Evolutionary conservation across 2,888 invertebrate species (phyloP), one percentile per base, ranked within the genome.

Genomic region (Tanypteryx hageni): DNA sequence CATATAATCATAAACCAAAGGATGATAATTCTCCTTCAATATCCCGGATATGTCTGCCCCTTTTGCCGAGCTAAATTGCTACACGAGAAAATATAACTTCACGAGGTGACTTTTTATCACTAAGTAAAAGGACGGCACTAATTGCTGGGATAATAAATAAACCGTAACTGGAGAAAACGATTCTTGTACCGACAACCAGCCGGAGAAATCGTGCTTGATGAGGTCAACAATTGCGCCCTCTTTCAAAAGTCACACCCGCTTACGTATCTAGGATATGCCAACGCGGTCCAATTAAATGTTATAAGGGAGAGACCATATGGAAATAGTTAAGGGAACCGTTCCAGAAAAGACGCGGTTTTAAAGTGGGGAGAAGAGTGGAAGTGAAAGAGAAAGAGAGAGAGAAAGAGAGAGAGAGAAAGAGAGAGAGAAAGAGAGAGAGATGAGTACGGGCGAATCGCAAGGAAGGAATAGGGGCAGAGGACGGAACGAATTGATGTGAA

Each of bases 401-500:
- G 56, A 14, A 83, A 44, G 83, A 18, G n/a, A n/a, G 64, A 64
- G 64, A 44, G 44, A 57, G 44, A 57, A 16, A 56, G 83, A n/a
- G 56, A 31, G 27, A 82, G 31, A 44, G 56, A 14, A 83, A 44
- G 83, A 18, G n/a, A n/a, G n/a, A n/a, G n/a, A n/a, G n/a, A n/a
- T n/a, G n/a, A n/a, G n/a, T n/a, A n/a, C n/a, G n/a, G 18, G 82
- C 10, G 14, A n/a, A 31, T 8, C n/a, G 57, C 14, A 14, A 14
- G 56, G 56, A 8, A 2, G n/a, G n/a, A 57, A 64, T 64, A 64
- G 31, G 59, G 27, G 31, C 64, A 31, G 31, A 57, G 64, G 31
- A 64, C 64, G n/a, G 44, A 64, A 64, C 89, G 89, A 89, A 89
- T 89, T 89, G 89, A 89, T 89, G 89, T 61, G 64, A 64, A 89